A percentile compares a stretch with the other conserved stretches of the same genome.
phyloP scores from a whole-genome alignment of 2,888 invertebrate species.

The Leptopilina drosophilae region DNA sequence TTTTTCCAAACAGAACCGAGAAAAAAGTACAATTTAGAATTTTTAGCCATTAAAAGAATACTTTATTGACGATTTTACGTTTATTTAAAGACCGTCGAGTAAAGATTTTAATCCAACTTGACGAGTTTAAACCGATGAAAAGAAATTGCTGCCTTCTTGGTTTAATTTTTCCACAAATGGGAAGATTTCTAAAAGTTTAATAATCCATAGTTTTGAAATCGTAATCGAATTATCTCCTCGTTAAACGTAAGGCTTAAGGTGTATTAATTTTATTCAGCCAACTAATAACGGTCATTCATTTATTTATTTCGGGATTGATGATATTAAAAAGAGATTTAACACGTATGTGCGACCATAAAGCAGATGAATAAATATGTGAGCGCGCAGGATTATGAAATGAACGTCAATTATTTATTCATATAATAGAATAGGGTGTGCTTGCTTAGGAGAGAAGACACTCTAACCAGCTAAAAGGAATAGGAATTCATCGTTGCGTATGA shows the following conservation, averaged over 20 bases:
- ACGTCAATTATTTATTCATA: conserved; percentile 32
- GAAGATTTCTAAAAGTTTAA: background rate
- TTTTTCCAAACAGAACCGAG: no score
- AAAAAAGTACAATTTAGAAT: no score
- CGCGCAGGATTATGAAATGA: background rate
- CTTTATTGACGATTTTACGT: no score
- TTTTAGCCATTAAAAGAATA: no score
- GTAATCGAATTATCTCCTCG: conserved; percentile 3
- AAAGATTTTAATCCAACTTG: no score
- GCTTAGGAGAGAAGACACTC: background rate
- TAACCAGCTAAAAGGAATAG: background rate
- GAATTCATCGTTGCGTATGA: conserved; percentile 35
- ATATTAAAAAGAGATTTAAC: conserved; percentile 16
- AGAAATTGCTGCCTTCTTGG: background rate
- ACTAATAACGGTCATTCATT: background rate
- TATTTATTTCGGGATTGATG: conserved; percentile 3
- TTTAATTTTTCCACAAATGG: background rate
- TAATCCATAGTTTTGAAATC: background rate
- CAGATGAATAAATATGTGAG: no score
- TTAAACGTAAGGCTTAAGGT: conserved; percentile 1
- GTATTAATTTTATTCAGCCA: conserved; percentile 16
- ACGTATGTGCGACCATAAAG: background rate
- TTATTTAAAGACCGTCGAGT: no score
- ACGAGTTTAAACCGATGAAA: no score
- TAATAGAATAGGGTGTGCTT: conserved; percentile 25